These are phyloP conservation scores for Pachyuromys duprasi DNA, from an alignment of 2,797 vertebrate genomes.

Conservation along the genomic window DNA sequence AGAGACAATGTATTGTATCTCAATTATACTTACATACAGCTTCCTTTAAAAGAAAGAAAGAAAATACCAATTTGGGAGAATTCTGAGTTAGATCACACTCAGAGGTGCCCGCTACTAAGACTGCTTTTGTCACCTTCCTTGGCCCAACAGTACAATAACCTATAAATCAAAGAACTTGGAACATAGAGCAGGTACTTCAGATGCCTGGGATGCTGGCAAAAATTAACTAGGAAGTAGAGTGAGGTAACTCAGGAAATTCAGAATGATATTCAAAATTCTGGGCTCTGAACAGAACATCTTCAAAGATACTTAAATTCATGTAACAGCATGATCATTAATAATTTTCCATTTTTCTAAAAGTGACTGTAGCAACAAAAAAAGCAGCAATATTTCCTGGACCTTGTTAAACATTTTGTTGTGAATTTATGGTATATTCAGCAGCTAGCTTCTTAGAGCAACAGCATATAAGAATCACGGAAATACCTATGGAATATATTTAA, in stretches of 20 bases:
- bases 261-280: not conserved
- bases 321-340: not conserved
- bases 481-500: not conserved
- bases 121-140: not conserved
- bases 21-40: not conserved
- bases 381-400: not conserved
- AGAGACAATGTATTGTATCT: not conserved
- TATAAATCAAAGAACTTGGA: not conserved
- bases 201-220: not conserved
- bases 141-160: not conserved
- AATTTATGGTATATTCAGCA: not conserved
- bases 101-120: not conserved
- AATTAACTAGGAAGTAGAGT: not conserved
- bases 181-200: not conserved
- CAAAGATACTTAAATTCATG: not conserved
- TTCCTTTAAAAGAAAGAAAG: not conserved
- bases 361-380: not conserved
- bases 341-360: conserved; percentile 28
- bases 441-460: not conserved
- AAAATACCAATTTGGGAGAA: not conserved
- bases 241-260: not conserved
- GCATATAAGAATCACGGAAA: not conserved
- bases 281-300: not conserved
- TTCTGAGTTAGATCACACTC: not conserved
- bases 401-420: not conserved